Conservation (phyloP, 2,797 vertebrate genomes). For the Diplodus puntazzo region DNA sequence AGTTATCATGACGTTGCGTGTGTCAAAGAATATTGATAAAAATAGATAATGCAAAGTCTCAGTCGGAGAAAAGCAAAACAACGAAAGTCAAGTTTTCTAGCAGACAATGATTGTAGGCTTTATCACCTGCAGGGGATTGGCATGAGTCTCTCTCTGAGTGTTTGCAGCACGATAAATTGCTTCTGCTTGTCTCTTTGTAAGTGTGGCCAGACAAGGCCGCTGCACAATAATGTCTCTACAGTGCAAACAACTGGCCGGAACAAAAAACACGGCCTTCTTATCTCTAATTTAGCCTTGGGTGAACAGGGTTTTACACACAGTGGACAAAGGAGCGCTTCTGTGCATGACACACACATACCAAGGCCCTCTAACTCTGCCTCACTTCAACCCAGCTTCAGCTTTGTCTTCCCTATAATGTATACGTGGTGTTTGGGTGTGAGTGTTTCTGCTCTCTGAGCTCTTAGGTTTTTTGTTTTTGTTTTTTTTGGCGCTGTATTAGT, state of each 20-base stretch:
- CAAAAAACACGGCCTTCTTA: constrained; percentile 50
- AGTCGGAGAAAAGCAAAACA: neutral
- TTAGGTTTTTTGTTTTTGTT: neutral
- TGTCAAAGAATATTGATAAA: too few species aligned
- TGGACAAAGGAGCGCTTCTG: constrained; percentile 43
- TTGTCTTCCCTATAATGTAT: constrained; percentile 47
- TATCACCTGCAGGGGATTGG: constrained; percentile 44
- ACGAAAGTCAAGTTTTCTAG: constrained; percentile 30
- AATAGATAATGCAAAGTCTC: neutral
- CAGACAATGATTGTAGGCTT: constrained; percentile 30
- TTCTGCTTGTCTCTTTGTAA: constrained; percentile 65
- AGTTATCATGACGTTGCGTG: neutral
- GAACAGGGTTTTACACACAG: constrained; percentile 53
- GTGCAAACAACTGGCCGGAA: constrained; percentile 56
- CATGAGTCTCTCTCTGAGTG: constrained; percentile 38
- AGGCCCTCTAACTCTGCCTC: constrained; percentile 47
- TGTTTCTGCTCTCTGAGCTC: constrained; percentile 9
- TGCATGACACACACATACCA: constrained; percentile 28
- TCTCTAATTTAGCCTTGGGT: constrained; percentile 68
- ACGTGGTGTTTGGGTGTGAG: constrained; percentile 36
- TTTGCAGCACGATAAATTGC: constrained; percentile 61
- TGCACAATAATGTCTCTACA: constrained; percentile 57
- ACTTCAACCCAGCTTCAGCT: constrained; percentile 46
- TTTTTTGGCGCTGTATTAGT: constrained; percentile 18
- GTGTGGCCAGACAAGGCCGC: constrained; percentile 62